Base-by-base conservation (phyloP, 1,140 invertebrate species). In the Macrobrachium nipponense region DNA sequence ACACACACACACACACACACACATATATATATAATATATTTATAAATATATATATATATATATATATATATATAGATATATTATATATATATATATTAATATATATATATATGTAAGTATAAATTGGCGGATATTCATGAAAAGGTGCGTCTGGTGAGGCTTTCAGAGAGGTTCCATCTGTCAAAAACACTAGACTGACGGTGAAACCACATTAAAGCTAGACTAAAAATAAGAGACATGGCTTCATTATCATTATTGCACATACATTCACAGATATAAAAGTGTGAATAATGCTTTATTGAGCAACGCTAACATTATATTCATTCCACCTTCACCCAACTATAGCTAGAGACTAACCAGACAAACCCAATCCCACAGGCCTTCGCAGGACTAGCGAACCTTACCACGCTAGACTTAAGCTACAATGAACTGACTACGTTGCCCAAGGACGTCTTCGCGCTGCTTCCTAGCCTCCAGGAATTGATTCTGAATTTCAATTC, bases 341-440 rank as follows among this genome's bases (percentile, higher is more conserved):
- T 8, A 2, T 5, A 14, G 0, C 3, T 58, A 58, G 6, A 15
- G 8, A 27, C 23, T 20, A 20, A 20, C 11, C 1, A 79, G 2
- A 4, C 44, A 11, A 17, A 58, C 18, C 14, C 27, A 23, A 18
- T 62, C 51, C 76, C 23, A 18, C 70, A 82, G 81, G 72, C 81
- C 2, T 82, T 82, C 27, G 66, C 6, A 14, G 81, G 81, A 5
- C 68, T 82, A n/a, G 62, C 23, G 0, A 82, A 82, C 20, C 23
- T 82, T 10, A 82, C 81, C 81, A 59, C 7, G 18, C 81, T 82
- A 27, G 81, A 82, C 81, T 23, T 82, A n/a, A 82, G 81, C 70
- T 82, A 82, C 81, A 82, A 82, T 70, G 61, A 61, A 11, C 23
- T 82, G 17, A 11, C 11, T 11, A 20, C 59, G 10, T 68, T 82